Evolutionary conservation across 2,113 vertebrate species (phyloP).

Genomic region (Pampusana beccarii): DNA sequence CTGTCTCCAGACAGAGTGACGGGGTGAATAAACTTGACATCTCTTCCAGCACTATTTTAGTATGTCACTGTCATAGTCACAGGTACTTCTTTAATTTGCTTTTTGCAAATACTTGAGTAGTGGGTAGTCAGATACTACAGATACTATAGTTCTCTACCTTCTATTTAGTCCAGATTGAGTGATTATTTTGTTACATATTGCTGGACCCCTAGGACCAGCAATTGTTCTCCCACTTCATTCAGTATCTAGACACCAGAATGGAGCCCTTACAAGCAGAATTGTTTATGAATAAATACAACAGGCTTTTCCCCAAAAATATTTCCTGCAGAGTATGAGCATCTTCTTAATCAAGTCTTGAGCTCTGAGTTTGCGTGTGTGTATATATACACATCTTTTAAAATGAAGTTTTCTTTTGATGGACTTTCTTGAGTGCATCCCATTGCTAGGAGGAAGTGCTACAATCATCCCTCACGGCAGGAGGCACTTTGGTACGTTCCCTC

Average conservation of each 20-base stretch:
- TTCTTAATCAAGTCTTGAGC: background rate
- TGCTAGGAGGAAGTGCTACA: background rate
- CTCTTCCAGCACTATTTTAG: background rate
- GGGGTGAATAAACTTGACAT: fast-evolving
- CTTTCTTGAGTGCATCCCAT: background rate
- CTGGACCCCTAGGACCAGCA: background rate
- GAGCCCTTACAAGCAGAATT: background rate
- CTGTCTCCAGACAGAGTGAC: background rate
- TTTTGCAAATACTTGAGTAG: background rate
- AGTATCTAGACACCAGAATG: background rate
- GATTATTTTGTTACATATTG: background rate
- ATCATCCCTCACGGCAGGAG: background rate
- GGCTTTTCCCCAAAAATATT: background rate
- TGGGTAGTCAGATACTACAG: background rate
- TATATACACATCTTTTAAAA: background rate
- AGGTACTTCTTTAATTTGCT: background rate
- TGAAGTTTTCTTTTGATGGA: background rate
- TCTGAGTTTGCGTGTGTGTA: background rate
- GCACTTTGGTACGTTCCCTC: background rate
- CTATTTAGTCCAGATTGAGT: background rate
- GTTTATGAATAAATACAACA: background rate
- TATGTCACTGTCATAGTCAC: background rate
- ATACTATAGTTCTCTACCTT: background rate
- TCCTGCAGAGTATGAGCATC: background rate
- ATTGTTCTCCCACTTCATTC: background rate